These are phyloP conservation scores for Cryptophagus acutangulus DNA, from an alignment of 2,888 invertebrate species.

Conservation along the genomic window DNA sequence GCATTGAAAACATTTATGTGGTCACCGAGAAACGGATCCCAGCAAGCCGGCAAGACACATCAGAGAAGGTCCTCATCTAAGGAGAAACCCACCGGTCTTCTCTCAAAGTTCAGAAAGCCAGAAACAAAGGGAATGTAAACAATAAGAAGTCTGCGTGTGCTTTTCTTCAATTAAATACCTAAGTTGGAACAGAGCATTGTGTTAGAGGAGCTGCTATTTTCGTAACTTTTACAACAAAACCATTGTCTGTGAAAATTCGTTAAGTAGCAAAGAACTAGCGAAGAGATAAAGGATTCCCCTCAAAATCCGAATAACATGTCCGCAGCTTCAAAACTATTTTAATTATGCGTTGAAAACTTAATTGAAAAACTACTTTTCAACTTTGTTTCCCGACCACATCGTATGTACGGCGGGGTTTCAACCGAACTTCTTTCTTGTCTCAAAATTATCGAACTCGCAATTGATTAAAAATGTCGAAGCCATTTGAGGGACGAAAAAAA, in stretches of 20 bases:
- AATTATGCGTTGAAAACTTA: constrained; percentile 30
- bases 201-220: constrained; percentile 31
- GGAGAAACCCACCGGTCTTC: constrained; percentile 14
- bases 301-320: constrained; percentile 24
- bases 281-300: constrained; percentile 31
- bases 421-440: too few species aligned
- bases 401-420: too few species aligned
- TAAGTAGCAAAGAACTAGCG: constrained; percentile 32
- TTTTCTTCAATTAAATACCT: constrained; percentile 43
- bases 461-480: too few species aligned
- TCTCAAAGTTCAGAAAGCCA: constrained; percentile 33
- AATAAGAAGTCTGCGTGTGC: constrained; percentile 39
- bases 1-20: too few species aligned
- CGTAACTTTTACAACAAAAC: constrained; percentile 34
- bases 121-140: constrained; percentile 42
- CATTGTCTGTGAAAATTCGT: constrained; percentile 34
- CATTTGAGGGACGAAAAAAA: too few species aligned
- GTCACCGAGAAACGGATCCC: too few species aligned
- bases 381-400: too few species aligned
- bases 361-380: constrained; percentile 25
- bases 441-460: too few species aligned
- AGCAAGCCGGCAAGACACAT: too few species aligned
- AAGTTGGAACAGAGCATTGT: constrained; percentile 32
- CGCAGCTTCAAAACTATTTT: constrained; percentile 30
- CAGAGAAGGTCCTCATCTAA: too few species aligned